Base-by-base conservation (phyloP, 1,140 invertebrate genomes). In the Diploscapter pachys region DNA sequence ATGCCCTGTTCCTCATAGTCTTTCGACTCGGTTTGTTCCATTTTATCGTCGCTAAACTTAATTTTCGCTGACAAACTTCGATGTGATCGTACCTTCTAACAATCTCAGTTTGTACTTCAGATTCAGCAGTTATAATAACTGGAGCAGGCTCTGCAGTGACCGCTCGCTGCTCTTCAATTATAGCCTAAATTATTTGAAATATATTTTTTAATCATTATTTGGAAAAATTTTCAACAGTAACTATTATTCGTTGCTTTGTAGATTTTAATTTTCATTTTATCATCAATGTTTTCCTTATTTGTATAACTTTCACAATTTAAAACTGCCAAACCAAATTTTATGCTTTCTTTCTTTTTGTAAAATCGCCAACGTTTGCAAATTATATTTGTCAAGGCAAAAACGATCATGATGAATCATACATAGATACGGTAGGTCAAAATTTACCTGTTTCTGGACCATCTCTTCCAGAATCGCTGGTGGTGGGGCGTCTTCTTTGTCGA, bases 91-190 rank as follows among this genome's bases (percentile, higher is more conserved):
- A 86, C 82, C 53, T 72, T n/a, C 62, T 64, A 55, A 80, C 73
- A 8, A 69, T 63, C n/a, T 84, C 83, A 2, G 83, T 84, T 68
- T 84, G 84, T 48, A 75, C 76, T 50, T 79, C 65, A 31, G 65
- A 73, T 56, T 83, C 82, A 55, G 81, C 73, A 11, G 63, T 79
- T 50, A 81, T 68, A 54, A 82, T 69, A 50, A 74, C 56, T 9
- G 57, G 57, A 59, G 31, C 31, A 59, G 57, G 9, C 57, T 11
- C 9, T 11, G 66, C 66, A n/a, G 53, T 55, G 5, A 55, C 66
- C 66, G 11, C n/a, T 54, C 8, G 66, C 8, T 55, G 48, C 66
- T 68, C n/a, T 50, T 13, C 66, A 59, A 31, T 31, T 11, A 59
- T 31, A 31, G 31, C 31, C 31, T 31, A 31, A 31, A 31, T 31